Percentiles rank a stretch among this genome's conserved stretches.
Conservation (phyloP, 1,140 invertebrate genomes). For the Aphelenchoides fujianensis region DNA sequence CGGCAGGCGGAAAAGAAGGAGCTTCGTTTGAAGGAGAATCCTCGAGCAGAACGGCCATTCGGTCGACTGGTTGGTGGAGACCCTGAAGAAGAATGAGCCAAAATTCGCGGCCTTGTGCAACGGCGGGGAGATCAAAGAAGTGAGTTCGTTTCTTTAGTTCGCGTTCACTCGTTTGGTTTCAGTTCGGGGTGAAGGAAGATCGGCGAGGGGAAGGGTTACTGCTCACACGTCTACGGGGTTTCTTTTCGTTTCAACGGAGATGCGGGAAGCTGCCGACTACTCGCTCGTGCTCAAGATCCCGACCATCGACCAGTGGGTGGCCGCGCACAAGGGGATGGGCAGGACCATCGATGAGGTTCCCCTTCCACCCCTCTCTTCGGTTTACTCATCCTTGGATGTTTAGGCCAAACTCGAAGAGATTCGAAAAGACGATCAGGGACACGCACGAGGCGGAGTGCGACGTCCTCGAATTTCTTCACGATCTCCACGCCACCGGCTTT, state of each 20-base stretch:
- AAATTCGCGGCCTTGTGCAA: neutral
- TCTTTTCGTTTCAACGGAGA: neutral
- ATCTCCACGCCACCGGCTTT: conserved; percentile 45
- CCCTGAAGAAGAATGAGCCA: neutral
- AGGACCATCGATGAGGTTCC: too few species aligned
- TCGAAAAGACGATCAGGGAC: neutral
- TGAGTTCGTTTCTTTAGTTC: neutral
- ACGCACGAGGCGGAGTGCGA: neutral
- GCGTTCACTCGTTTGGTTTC: neutral
- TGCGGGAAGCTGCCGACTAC: neutral
- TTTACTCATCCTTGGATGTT: too few species aligned
- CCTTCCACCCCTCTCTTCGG: too few species aligned
- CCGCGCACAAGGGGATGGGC: too few species aligned
- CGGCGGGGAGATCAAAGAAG: neutral
- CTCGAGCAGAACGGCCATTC: neutral
- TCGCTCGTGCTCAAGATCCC: neutral
- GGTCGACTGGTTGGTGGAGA: neutral
- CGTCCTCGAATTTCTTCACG: conserved; percentile 38
- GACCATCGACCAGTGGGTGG: neutral
- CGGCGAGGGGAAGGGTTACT: neutral
- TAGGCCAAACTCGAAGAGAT: too few species aligned
- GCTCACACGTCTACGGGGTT: neutral
- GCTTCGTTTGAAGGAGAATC: neutral
- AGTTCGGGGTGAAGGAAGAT: neutral
- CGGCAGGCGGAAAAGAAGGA: too few species aligned